Base-by-base conservation (phyloP, 2,113 vertebrate genomes). In the Phaethornis superciliosus region DNA sequence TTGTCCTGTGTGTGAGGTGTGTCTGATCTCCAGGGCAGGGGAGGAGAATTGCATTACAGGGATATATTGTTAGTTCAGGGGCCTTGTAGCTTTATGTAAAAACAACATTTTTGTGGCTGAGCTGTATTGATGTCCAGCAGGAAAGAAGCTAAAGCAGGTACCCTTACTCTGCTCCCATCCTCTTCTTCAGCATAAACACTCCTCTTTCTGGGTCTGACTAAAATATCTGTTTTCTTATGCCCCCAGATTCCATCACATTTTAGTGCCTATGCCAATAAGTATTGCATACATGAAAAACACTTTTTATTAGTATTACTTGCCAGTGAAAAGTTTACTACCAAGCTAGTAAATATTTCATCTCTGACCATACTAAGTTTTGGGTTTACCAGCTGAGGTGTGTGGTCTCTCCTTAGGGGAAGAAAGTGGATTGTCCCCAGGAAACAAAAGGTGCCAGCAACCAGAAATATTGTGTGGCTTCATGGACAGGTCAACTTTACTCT, bases 271-370 rank as follows among this genome's bases (percentile, higher is more conserved):
- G 62, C 78, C 46, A 91, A 17, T 77, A 89, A 91, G 44, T 70
- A 79, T 23, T 75, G 67, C 52, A 47, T 62, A 91, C 44, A 93
- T 96, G 84, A 96, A 95, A 95, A 22, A 1, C 12, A 2, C 26
- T 64, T 93, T 96, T 96, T 95, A 93, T 86, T 86, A 37, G 24
- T 16, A 23, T 59, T 80, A 68, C 70, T 93, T 82, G 65, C 84
- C 75, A 58, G 69, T 69, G 85, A 5, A 5, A 70, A 35, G 51
- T 95, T 93, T 96, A 96, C 58, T 88, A 85, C 58, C 19, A 35
- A 80, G 14, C 88, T 35, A 90, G 55, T 94, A 95, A 97, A 95
- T 91, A 93, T 82, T 94, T 91, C 89, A 24, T 71, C 85, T 81
- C 58, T 91, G 68, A 81, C 68, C 75, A 79, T 69, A 74, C 26